Evolutionary conservation across 2,888 invertebrate genomes (phyloP).

Genomic region (Busseola fusca): DNA sequence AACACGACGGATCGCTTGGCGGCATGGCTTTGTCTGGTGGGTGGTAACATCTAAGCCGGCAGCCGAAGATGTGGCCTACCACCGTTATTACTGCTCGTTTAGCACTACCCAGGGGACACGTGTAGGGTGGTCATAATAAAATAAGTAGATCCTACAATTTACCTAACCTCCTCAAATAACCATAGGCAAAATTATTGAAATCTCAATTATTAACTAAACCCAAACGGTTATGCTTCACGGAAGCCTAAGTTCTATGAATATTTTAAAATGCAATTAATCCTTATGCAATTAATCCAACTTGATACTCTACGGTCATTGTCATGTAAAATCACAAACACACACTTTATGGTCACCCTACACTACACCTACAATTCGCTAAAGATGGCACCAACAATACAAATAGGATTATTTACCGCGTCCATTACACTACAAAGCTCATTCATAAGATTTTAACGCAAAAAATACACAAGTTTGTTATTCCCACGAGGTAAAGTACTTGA

Average conservation of each 20-base stretch:
- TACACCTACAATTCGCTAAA: slow-evolving; percentile 65
- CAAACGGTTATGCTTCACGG: background rate
- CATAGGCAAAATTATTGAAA: background rate
- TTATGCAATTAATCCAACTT: too few species aligned
- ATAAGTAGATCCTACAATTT: too few species aligned
- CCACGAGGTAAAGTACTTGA: slow-evolving; percentile 72
- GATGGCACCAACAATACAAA: slow-evolving; percentile 79
- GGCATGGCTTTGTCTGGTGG: too few species aligned
- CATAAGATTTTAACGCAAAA: slow-evolving; percentile 70
- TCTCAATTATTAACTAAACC: background rate
- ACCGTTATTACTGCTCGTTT: too few species aligned
- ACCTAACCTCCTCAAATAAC: background rate
- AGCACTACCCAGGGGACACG: too few species aligned
- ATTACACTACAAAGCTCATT: slow-evolving; percentile 83
- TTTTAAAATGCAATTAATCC: background rate
- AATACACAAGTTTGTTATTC: slow-evolving; percentile 72
- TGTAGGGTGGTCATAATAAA: too few species aligned
- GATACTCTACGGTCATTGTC: too few species aligned
- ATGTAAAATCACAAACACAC: background rate
- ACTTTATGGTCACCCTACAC: slow-evolving; percentile 65
- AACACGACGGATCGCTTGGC: too few species aligned
- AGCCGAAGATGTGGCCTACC: too few species aligned
- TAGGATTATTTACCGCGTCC: slow-evolving; percentile 83
- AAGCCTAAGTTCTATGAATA: background rate
- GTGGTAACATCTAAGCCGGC: too few species aligned